phyloP scores from a whole-genome alignment of 2,888 invertebrate genomes.

The Eupeodes luniger region DNA sequence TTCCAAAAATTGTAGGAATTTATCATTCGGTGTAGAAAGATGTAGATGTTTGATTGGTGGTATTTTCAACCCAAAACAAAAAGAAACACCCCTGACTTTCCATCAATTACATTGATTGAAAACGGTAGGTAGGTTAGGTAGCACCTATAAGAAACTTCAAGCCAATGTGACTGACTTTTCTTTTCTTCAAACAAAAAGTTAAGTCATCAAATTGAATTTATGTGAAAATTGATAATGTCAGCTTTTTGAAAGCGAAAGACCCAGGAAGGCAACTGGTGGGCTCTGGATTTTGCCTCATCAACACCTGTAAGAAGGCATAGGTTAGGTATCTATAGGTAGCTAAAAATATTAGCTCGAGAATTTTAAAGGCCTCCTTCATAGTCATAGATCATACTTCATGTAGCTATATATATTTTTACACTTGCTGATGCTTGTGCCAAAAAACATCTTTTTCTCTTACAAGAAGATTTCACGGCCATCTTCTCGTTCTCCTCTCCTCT shows the following conservation, averaged over 20 bases:
- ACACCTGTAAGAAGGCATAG: neutral
- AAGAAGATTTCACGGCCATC: neutral
- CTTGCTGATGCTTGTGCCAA: neutral
- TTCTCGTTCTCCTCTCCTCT: neutral
- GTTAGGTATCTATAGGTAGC: too few relatives aligned
- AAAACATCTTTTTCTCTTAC: neutral
- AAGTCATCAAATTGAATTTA: constrained; percentile 37
- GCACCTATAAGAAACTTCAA: neutral
- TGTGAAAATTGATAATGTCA: constrained; percentile 29
- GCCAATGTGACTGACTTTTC: neutral
- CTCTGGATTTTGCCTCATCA: neutral
- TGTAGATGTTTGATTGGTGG: constrained; percentile 10
- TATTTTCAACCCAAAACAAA: neutral
- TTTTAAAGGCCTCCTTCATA: constrained; percentile 18
- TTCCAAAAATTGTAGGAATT: constrained; percentile 15
- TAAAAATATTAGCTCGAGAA: neutral
- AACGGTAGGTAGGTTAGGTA: neutral
- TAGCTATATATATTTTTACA: neutral
- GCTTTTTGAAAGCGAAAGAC: neutral
- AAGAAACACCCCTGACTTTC: neutral
- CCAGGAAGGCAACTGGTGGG: neutral
- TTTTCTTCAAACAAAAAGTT: constrained; percentile 17
- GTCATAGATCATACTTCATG: neutral
- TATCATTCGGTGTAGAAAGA: neutral
- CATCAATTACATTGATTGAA: constrained; percentile 16